Base-by-base conservation (phyloP, 2,888 invertebrate genomes). In the Alsophila aescularia region DNA sequence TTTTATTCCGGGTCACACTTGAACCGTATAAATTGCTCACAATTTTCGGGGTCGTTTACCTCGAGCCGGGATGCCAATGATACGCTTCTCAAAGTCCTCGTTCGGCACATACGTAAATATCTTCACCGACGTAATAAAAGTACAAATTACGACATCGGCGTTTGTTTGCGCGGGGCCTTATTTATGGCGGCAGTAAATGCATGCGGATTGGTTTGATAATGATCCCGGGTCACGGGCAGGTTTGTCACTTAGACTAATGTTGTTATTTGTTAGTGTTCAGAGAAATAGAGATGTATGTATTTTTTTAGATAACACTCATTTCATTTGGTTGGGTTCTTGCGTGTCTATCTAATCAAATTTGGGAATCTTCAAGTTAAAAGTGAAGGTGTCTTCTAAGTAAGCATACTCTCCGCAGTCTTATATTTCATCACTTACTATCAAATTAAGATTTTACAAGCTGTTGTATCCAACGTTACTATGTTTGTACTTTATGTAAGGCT, bases 61-160 rank as follows among this genome's bases (percentile, higher is more conserved):
- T 83, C 86, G 84, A 82, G 75, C 78, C 83, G 83, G 84, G 82
- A 79, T 77, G 80, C 81, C 81, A 77, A 83, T 85, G 83, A 83
- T 83, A 84, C 77, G 78, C 73, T 77, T 73, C 73, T 81, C 75
- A 80, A n/a, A 81, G 76, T 81, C 75, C 74, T 68, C 72, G 66
- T 70, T 73, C 70, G 69, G 70, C 65, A 73, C 72, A 75, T 70
- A 69, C 66, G 70, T 67, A 71, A 70, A 67, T 70, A 67, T 72
- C 72, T 75, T 68, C 52, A 53, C 69, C 58, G 69, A 69, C 60
- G 66, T 66, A 63, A 67, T 70, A 50, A 70, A 68, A 70, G 69
- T 73, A 74, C 74, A 79, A 81, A 81, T 79, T 73, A 76, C 72
- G 48, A 59, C 54, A 62, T 59, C 53, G 60, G 59, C 59, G 55